Evolutionary conservation across 2,113 vertebrate species (phyloP).

Genomic region (Ranitomeya imitator): DNA sequence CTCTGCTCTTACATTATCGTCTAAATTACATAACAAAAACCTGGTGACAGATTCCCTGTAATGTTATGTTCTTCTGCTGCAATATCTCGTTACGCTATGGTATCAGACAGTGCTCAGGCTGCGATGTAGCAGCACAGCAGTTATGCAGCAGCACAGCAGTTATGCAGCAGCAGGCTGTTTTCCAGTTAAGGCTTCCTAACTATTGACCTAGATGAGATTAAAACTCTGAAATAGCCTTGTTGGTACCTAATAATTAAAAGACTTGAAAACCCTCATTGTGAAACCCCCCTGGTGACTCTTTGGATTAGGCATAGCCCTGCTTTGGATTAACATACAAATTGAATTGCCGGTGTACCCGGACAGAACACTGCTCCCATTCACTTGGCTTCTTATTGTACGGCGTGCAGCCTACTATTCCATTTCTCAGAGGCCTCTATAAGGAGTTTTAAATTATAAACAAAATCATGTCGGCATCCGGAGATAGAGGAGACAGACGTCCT

Average conservation of each 20-base stretch:
- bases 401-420: constrained; percentile 21
- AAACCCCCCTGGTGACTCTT: constrained; percentile 37
- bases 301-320: constrained; percentile 39
- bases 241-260: constrained; percentile 47
- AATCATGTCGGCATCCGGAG: neutral
- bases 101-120: neutral
- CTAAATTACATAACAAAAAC: too few species aligned
- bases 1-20: too few species aligned
- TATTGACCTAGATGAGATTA: constrained; percentile 33
- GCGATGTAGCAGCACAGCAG: neutral
- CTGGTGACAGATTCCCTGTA: too few species aligned
- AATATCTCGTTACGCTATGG: neutral
- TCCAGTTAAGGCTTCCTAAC: neutral
- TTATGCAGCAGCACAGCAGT: neutral
- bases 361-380: constrained; percentile 28
- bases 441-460: constrained; percentile 39
- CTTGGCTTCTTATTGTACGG: constrained; percentile 4
- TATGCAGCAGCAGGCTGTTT: neutral
- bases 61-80: neutral
- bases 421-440: constrained; percentile 16
- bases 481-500: neutral
- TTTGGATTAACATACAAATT: constrained; percentile 56
- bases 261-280: constrained; percentile 29
- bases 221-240: constrained; percentile 23
- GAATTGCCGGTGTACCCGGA: constrained; percentile 33